Percentiles rank a stretch among this genome's conserved stretches.
These are phyloP conservation scores for Drosophila colorata DNA, from an alignment of 2,888 invertebrate genomes.

Conservation along the genomic window DNA sequence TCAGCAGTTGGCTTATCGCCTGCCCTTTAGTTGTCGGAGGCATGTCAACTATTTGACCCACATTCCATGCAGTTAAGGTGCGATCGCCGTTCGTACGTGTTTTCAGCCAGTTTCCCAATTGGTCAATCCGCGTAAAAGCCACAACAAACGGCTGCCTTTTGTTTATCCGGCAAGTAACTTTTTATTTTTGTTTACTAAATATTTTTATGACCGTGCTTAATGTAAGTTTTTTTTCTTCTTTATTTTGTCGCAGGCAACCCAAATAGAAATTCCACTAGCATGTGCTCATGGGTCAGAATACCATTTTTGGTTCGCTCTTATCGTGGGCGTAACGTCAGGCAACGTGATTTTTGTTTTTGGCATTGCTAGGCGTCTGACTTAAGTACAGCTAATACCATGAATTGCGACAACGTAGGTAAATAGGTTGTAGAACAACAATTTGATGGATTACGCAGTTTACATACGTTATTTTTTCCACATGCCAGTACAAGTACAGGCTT, in stretches of 20 bases:
- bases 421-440: slow-evolving; percentile 7
- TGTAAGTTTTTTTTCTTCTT: background rate
- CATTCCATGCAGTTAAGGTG: slow-evolving; percentile 1
- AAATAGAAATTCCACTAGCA: slow-evolving; percentile 58
- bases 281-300: slow-evolving; percentile 54
- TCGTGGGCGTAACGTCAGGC: slow-evolving; percentile 30
- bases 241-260: slow-evolving; percentile 4
- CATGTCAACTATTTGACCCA: slow-evolving; percentile 9
- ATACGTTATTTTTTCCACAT: background rate
- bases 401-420: slow-evolving; percentile 5
- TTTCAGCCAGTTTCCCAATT: background rate
- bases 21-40: background rate
- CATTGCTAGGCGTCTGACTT: slow-evolving; percentile 19
- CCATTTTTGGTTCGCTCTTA: slow-evolving; percentile 35
- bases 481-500: slow-evolving; percentile 1
- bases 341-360: slow-evolving; percentile 46
- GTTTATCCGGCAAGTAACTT: background rate
- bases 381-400: slow-evolving; percentile 25
- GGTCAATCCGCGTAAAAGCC: background rate
- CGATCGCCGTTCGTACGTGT: slow-evolving; percentile 4
- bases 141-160: background rate
- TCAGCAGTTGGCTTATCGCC: slow-evolving; percentile 15
- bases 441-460: slow-evolving; percentile 10
- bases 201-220: slow-evolving; percentile 24
- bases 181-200: slow-evolving; percentile 28